A percentile compares a stretch with the other conserved stretches of the same genome.
Evolutionary conservation across 1,140 invertebrate species (phyloP).

Genomic region (Caenorhabditis briggsae): DNA sequence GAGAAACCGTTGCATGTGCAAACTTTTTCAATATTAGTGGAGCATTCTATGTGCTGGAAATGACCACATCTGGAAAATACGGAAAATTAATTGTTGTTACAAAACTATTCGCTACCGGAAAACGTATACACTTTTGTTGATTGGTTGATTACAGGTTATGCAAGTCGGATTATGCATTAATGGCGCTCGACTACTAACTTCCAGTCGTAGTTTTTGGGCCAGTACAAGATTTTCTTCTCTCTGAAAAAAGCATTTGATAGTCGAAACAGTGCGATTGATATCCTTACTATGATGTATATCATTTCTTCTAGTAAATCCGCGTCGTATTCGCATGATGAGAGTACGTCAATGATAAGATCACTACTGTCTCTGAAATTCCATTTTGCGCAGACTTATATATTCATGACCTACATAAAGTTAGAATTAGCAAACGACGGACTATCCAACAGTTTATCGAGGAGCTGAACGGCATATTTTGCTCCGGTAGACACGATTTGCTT

Average conservation of each 20-base stretch:
- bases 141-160: constrained; percentile 13
- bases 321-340: constrained; percentile 13
- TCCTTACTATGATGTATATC: constrained; percentile 27
- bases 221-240: constrained; percentile 19
- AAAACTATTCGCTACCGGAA: constrained; percentile 3
- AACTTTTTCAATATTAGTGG: not conserved
- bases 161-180: constrained; percentile 28
- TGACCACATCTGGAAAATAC: constrained; percentile 9
- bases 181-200: constrained; percentile 26
- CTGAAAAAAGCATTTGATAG: not conserved
- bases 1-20: constrained; percentile 7
- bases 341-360: constrained; percentile 10
- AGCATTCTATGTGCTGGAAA: constrained; percentile 44
- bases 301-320: constrained; percentile 11
- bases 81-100: not conserved
- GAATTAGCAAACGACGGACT: constrained; percentile 13
- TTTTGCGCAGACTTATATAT: not conserved
- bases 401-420: not conserved
- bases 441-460: constrained; percentile 16
- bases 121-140: constrained; percentile 33
- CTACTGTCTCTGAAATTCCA: constrained; percentile 32
- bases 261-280: not conserved
- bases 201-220: not conserved
- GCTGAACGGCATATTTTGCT: constrained; percentile 23
- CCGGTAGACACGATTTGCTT: constrained; percentile 8